phyloP scores from a whole-genome alignment of 1,140 invertebrate genomes.

The Penaeus vannamei region DNA sequence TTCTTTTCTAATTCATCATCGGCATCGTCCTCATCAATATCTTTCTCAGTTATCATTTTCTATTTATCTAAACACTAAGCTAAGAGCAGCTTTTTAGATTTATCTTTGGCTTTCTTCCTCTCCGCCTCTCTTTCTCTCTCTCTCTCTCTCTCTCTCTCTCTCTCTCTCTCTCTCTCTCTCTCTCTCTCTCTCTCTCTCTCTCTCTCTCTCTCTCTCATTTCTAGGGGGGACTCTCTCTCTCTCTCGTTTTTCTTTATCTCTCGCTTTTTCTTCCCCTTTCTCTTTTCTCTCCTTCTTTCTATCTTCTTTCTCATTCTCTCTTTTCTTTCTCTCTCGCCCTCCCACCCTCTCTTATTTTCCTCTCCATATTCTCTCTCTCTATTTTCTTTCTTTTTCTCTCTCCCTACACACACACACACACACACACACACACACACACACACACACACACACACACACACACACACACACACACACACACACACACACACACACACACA shows the following conservation, averaged over 20 bases:
- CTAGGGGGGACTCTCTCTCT: background rate
- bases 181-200: background rate
- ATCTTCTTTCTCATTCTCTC: no score
- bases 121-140: constrained; percentile 6
- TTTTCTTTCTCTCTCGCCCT: no score
- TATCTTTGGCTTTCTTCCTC: background rate
- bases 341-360: no score
- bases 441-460: no score
- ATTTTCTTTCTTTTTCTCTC: no score
- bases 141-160: constrained; percentile 13
- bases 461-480: no score
- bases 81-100: background rate
- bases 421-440: no score
- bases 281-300: no score
- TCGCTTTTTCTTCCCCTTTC: no score
- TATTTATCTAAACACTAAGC: background rate
- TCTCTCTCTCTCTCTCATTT: background rate
- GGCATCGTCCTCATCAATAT: background rate
- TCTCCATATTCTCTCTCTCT: no score
- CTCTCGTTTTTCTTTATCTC: background rate
- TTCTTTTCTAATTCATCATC: background rate
- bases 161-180: constrained; percentile 14
- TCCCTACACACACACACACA: no score
- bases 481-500: no score
- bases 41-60: background rate